Evolutionary conservation across 2,113 vertebrate genomes (phyloP), one percentile per base, ranked within the genome.

Genomic region (Pelecanoides urinatrix): DNA sequence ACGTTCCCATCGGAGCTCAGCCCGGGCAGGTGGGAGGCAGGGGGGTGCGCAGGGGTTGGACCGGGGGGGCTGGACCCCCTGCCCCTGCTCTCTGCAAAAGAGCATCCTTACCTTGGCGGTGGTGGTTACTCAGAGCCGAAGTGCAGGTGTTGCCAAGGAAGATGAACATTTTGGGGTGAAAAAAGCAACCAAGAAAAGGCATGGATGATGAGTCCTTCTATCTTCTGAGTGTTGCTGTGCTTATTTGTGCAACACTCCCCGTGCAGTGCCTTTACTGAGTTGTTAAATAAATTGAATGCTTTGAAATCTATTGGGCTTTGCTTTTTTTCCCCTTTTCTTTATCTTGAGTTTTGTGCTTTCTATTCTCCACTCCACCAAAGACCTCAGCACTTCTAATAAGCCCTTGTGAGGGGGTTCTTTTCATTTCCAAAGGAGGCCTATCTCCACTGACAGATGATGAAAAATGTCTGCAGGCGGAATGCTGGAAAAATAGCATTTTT

Each of bases 381-480:
- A 73, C 78, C 89, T 90, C 73, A 36, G 36, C 42, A 25, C 80
- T 91, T 58, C 62, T 67, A 29, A 59, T 52, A 34, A 96, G 70
- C 19, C 38, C 34, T 62, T 53, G 7, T 21, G 86, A 96, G 30
- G 68, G 56, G 21, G 84, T 58, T 88, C 68, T 65, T 90, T 32
- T 79, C 55, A 42, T 92, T 96, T 95, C 87, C 66, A 88, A 52
- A 94, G 73, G 62, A 68, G 67, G 36, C 84, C 53, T 56, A 11
- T 88, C 50, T 92, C 27, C 2, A 26, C 56, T 84, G 88, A 77
- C 53, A 86, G 94, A 86, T 52, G 73, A 96, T 89, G 94, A 88
- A 76, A 71, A 90, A 92, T 55, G 26, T 86, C 91, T 93, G 75
- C 50, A 78, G 95, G 95, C 94, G 86, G 49, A 78, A 89, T 29